Percentiles rank a stretch among this genome's conserved stretches.
Conservation (phyloP, 2,797 vertebrate species). For the Peromyscus attwateri region DNA sequence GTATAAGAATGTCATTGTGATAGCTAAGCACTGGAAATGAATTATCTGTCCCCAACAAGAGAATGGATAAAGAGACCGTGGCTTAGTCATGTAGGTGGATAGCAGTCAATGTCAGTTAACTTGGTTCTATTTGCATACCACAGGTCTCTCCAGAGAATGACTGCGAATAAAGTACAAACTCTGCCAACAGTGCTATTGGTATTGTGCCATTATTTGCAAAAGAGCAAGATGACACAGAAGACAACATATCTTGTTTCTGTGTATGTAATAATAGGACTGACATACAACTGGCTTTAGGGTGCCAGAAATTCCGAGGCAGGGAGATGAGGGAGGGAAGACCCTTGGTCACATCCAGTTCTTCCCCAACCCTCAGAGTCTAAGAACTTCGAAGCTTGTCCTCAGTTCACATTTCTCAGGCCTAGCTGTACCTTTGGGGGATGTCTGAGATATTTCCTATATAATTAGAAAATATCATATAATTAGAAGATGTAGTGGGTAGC, state of each 20-base stretch:
- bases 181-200: neutral
- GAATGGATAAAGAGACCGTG: neutral
- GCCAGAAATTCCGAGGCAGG: neutral
- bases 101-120: neutral
- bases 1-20: neutral
- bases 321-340: neutral
- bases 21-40: neutral
- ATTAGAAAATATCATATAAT: no score
- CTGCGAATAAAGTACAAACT: neutral
- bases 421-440: neutral
- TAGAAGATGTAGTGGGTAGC: no score
- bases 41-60: neutral
- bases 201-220: neutral
- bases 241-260: neutral
- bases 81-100: neutral
- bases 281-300: neutral
- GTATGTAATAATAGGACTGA: neutral
- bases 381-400: neutral
- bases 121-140: neutral
- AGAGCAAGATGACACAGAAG: neutral
- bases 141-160: neutral
- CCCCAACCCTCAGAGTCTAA: neutral
- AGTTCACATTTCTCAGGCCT: neutral
- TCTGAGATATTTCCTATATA: slow-evolving; percentile 43
- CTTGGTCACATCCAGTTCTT: neutral